Percentiles rank a stretch among this genome's conserved stretches.
phyloP scores from a whole-genome alignment of 2,888 invertebrate species.

The Notodonta dromedarius region DNA sequence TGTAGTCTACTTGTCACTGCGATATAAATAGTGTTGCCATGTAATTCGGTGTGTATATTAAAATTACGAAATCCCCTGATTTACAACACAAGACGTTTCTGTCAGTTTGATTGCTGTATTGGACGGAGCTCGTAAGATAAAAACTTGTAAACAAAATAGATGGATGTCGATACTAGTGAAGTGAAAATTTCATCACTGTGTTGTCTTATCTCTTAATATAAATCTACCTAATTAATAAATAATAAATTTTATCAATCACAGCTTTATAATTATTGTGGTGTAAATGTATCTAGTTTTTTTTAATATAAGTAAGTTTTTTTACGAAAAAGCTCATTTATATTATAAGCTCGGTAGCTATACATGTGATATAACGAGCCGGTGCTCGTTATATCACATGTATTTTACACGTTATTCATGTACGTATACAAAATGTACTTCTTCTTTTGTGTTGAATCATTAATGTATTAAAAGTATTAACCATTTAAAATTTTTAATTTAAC shows the following conservation, averaged over 20 bases:
- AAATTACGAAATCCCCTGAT: constrained; percentile 52
- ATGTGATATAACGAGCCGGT: no score
- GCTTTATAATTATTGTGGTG: no score
- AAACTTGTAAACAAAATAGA: background rate
- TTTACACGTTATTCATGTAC: no score
- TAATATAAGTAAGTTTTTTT: no score
- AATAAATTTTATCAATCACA: background rate
- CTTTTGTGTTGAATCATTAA: no score
- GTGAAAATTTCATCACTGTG: background rate
- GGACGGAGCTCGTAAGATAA: constrained; percentile 30
- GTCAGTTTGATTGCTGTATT: constrained; percentile 32
- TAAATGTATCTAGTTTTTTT: no score
- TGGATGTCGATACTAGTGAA: background rate
- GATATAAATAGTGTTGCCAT: constrained; percentile 43
- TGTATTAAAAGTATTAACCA: no score
- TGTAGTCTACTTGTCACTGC: constrained; percentile 32
- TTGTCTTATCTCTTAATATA: background rate
- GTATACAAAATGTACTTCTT: no score
- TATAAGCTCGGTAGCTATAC: no score
- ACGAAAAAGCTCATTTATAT: no score
- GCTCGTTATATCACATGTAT: no score
- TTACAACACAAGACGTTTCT: constrained; percentile 42
- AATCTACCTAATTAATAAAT: background rate
- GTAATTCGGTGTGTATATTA: constrained; percentile 61
- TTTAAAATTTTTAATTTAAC: no score